A percentile compares a stretch with the other conserved stretches of the same genome.
Evolutionary conservation across 2,797 vertebrate genomes (phyloP).

Genomic region (Chaetophractus vellerosus): DNA sequence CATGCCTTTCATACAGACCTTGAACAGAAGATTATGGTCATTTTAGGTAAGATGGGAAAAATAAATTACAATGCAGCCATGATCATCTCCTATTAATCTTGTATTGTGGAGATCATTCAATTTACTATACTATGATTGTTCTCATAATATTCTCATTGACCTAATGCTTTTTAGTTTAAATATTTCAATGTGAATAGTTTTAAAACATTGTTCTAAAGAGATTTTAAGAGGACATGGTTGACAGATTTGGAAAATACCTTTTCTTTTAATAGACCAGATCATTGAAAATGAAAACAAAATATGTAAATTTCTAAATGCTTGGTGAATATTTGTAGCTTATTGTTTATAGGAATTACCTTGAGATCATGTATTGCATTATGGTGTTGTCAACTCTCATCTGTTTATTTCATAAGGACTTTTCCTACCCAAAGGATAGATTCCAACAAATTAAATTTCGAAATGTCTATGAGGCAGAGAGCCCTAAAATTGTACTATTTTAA

Average conservation of each 20-base stretch:
- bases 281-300: conserved; percentile 5
- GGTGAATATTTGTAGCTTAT: background rate
- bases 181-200: conserved; percentile 54
- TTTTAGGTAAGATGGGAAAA: background rate
- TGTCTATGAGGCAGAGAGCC: background rate
- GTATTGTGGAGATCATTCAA: background rate
- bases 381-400: background rate
- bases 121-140: background rate
- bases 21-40: background rate
- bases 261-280: conserved; percentile 26
- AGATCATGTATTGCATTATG: background rate
- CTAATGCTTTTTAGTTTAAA: conserved; percentile 43
- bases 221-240: conserved; percentile 38
- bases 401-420: background rate
- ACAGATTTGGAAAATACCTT: conserved; percentile 58
- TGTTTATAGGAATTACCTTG: conserved; percentile 7
- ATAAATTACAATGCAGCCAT: background rate
- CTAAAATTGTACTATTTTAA: background rate
- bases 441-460: background rate
- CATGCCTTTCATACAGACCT: background rate
- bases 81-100: background rate
- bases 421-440: background rate
- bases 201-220: conserved; percentile 51
- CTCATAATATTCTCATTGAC: conserved; percentile 22
- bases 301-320: background rate